phyloP scores from a whole-genome alignment of 2,888 invertebrate species.

The Nephrotoma flavescens region DNA sequence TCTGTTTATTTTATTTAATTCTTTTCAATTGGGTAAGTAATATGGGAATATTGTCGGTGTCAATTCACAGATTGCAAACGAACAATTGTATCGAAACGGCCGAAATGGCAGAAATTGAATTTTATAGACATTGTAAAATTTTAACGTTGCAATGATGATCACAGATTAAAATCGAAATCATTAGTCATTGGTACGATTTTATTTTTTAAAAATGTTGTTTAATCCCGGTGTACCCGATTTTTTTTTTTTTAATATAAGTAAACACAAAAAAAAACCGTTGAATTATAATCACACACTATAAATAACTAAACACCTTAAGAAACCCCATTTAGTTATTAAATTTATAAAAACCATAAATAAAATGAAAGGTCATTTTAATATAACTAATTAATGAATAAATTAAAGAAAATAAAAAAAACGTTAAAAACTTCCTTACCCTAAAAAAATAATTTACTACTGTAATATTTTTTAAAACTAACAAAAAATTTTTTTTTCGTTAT shows the following conservation, averaged over 20 bases:
- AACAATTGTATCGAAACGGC: no score
- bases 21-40: no score
- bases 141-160: no score
- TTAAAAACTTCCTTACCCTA: background rate
- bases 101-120: no score
- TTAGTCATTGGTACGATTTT: no score
- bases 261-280: background rate
- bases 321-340: background rate
- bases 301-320: background rate
- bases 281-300: background rate
- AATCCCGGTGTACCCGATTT: no score
- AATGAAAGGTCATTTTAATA: background rate
- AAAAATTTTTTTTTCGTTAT: background rate
- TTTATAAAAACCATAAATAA: background rate
- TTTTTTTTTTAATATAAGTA: background rate
- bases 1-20: no score
- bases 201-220: no score
- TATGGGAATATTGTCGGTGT: no score
- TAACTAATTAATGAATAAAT: background rate
- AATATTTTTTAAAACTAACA: background rate
- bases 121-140: no score
- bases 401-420: background rate
- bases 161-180: no score
- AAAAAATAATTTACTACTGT: background rate
- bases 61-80: no score